Base-by-base conservation (phyloP, 2,113 vertebrate species). In the Dendrocopos noguchii region DNA sequence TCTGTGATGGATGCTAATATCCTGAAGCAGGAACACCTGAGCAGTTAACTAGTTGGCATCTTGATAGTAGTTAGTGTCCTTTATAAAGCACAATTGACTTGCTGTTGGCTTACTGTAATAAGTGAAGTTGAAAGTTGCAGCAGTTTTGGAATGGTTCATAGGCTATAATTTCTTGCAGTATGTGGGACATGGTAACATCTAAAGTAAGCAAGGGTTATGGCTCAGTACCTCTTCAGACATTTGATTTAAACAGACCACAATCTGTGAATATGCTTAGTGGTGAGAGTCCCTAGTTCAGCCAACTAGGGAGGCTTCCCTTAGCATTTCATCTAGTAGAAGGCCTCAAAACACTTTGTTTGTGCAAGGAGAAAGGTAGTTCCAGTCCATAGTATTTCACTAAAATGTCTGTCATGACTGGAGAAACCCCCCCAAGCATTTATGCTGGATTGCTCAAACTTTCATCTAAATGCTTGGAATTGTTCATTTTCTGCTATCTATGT, bases 1-100 rank as follows among this genome's bases (percentile, higher is more conserved):
- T 87, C 67, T 87, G 71, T 94, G 93, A 50, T 91, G 91, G 84
- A 87, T 94, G 71, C 36, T 80, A 89, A 77, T 91, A 74, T 52
- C 60, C 60, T 47, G 82, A 89, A 93, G 84, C 84, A 80, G 72
- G 28, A 96, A 47, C 84, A 87, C 88, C 82, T 94, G 85, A 87
- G 67, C 73, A 46, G 65, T 91, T 84, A 63, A 29, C 47, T 76
- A 68, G 66, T 65, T 78, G 82, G 55, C 56, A 84, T 73, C 44
- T 76, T 12, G 68, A 6, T 46, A 34, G 28, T 65, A 71, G 53
- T 59, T 77, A 68, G 19, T 87, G 64, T 89, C 29, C 29, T 80
- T 77, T 87, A 34, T 27, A 68, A 44, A 76, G 78, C 55, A 79
- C 81, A 66, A 55, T 36, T 73, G 72, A 52, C 81, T 87, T 91